Percentiles rank a stretch among this genome's conserved stretches.
Evolutionary conservation across 2,797 vertebrate genomes (phyloP).

Genomic region (Ptychobarbus kaznakovi): DNA sequence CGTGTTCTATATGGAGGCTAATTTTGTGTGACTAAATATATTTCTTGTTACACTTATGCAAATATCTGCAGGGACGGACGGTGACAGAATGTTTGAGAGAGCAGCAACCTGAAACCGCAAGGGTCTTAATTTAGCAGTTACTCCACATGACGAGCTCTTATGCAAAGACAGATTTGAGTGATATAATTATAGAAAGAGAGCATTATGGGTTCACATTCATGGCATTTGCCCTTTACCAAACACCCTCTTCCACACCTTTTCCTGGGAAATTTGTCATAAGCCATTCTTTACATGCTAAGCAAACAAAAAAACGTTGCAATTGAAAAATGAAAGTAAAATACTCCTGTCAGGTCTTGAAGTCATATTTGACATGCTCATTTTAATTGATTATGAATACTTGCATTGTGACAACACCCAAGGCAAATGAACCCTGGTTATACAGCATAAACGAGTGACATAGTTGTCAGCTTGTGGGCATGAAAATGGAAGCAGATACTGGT

Average conservation of each 20-base stretch:
- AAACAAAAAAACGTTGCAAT: not conserved
- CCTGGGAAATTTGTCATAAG: not conserved
- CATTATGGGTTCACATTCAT: not conserved
- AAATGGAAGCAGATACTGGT: slow-evolving; percentile 8
- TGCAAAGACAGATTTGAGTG: not conserved
- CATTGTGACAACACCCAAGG: not conserved
- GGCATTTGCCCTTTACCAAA: not conserved
- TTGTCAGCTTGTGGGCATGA: not conserved
- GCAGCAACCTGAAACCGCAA: slow-evolving; percentile 11
- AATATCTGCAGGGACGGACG: slow-evolving; percentile 1
- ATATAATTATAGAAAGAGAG: not conserved
- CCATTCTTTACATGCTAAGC: not conserved
- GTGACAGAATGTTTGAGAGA: not conserved
- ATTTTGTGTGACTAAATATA: slow-evolving; percentile 31
- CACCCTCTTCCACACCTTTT: not conserved
- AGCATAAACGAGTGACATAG: not conserved
- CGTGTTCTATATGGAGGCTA: slow-evolving; percentile 28
- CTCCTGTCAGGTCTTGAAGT: not conserved
- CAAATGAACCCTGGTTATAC: not conserved
- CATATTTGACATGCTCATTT: not conserved
- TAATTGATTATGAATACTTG: not conserved
- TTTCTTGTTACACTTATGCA: slow-evolving; percentile 4
- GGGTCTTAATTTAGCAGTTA: slow-evolving; percentile 26
- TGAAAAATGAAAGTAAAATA: slow-evolving; percentile 2
- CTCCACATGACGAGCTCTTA: not conserved